Conservation (phyloP, 2,888 invertebrate species). For the Tuta absoluta region DNA sequence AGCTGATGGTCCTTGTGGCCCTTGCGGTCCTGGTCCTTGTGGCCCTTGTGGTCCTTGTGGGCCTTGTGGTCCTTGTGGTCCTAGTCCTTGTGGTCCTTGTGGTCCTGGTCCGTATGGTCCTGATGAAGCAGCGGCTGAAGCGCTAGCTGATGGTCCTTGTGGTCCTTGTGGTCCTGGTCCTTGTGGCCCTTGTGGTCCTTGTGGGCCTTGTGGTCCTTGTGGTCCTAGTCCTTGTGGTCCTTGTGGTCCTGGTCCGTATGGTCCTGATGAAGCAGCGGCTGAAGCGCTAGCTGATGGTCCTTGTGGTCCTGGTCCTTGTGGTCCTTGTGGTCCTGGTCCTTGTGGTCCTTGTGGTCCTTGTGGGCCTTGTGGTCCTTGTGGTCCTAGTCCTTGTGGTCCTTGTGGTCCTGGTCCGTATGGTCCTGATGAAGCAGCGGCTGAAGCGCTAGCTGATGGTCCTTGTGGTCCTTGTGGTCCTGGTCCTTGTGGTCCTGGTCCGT, state of each 20-base stretch:
- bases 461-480: constrained; percentile 8
- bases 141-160: constrained; percentile 8
- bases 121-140: constrained; percentile 2
- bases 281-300: not conserved
- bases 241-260: constrained; percentile 9
- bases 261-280: constrained; percentile 26
- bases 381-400: constrained; percentile 15
- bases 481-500: constrained; percentile 15
- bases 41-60: constrained; percentile 12
- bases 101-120: not conserved
- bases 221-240: constrained; percentile 23
- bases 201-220: constrained; percentile 11
- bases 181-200: constrained; percentile 16
- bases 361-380: constrained; percentile 11
- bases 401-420: constrained; percentile 12
- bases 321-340: constrained; percentile 16
- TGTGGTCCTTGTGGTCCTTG: constrained; percentile 17
- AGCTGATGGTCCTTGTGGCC: too few species aligned
- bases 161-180: not conserved
- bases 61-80: constrained; percentile 18
- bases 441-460: constrained; percentile 11
- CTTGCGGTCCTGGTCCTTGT: too few species aligned
- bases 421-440: not conserved
- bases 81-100: not conserved
- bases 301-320: constrained; percentile 11